Evolutionary conservation across 2,888 invertebrate genomes (phyloP), one percentile per base, ranked within the genome.

Genomic region (Octonoba sinensis): DNA sequence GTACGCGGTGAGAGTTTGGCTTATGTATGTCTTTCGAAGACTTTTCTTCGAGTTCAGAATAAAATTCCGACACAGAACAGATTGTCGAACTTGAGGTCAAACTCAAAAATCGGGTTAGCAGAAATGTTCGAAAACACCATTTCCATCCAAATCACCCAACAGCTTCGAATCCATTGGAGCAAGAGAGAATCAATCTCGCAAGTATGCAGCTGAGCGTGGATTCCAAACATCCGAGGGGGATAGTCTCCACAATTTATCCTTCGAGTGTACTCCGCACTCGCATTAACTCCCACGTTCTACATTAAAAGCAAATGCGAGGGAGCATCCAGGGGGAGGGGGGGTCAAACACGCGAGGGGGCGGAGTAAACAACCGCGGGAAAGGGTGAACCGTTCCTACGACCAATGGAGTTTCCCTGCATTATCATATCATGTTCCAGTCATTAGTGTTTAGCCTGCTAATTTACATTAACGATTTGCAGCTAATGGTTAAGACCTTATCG

Each of bases 331-430:
- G 36, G 36, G 36, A 6, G 27, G 27, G 36, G 36, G 36, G 36
- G 8, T 3, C 8, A 22, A 13, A 60, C 15, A 27, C 16, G 60
- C 18, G 46, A 36, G 22, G 62, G 18, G 62, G 44, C 44, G 44
- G 62, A 46, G 44, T 57, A n/a, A 57, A 24, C 18, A 57, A 20
- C 20, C 20, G 57, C 20, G 59, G 15, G 20, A 36, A 60, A 60
- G 59, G 59, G 59, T 24, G 24, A 60, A 13, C 2, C 54, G 44
- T 67, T 60, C 60, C 60, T 57, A 51, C 73, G 66, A 54, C 49
- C 62, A 73, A 73, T 67, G 79, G 73, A 69, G 79, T 73, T 69
- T 69, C 73, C 69, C 73, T 67, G 49, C 73, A 81, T 81, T 81
- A 81, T 73, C 67, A 81, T 81, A 81, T 18, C 59, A 66, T 69